Percentiles rank a stretch among this genome's conserved stretches.
These are phyloP conservation scores for Drosophila bocqueti DNA, from an alignment of 1,140 invertebrate species.

Conservation along the genomic window DNA sequence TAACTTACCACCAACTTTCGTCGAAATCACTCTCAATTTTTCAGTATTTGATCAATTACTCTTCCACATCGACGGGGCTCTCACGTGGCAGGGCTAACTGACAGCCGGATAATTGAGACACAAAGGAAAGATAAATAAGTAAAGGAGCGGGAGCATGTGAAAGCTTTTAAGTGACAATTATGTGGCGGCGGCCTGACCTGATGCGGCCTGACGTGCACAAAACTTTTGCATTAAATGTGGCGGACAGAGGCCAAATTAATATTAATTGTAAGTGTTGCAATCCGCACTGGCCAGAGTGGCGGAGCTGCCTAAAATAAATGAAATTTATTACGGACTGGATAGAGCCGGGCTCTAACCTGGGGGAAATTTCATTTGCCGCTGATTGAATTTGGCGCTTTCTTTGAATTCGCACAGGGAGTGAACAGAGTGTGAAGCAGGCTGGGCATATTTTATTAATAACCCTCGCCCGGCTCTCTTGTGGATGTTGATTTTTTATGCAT, in stretches of 20 bases:
- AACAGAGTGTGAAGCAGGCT: background rate
- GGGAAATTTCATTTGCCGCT: slow-evolving; percentile 65
- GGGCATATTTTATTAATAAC: slow-evolving; percentile 54
- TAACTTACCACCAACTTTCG: background rate
- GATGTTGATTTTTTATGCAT: slow-evolving; percentile 35
- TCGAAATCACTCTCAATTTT: background rate
- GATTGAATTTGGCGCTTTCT: slow-evolving; percentile 25
- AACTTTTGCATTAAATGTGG: slow-evolving; percentile 70
- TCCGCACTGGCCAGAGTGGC: slow-evolving; percentile 1
- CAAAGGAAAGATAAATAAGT: slow-evolving; percentile 45
- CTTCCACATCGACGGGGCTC: slow-evolving; percentile 4
- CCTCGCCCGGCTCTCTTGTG: background rate
- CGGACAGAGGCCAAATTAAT: slow-evolving; percentile 61
- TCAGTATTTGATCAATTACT: slow-evolving; percentile 6
- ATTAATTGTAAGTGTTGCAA: slow-evolving; percentile 69
- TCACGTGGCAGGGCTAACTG: slow-evolving; percentile 38
- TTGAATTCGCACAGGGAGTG: slow-evolving; percentile 12
- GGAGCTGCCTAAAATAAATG: slow-evolving; percentile 57
- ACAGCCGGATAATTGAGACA: slow-evolving; percentile 54
- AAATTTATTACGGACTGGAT: slow-evolving; percentile 66
- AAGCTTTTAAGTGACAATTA: slow-evolving; percentile 82
- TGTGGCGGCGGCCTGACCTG: slow-evolving; percentile 43
- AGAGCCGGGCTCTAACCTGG: slow-evolving; percentile 59
- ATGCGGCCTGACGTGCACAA: slow-evolving; percentile 44
- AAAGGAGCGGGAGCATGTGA: slow-evolving; percentile 61